Evolutionary conservation across 2,888 invertebrate genomes (phyloP), one percentile per base, ranked within the genome.

Genomic region (Synergus japonicus): DNA sequence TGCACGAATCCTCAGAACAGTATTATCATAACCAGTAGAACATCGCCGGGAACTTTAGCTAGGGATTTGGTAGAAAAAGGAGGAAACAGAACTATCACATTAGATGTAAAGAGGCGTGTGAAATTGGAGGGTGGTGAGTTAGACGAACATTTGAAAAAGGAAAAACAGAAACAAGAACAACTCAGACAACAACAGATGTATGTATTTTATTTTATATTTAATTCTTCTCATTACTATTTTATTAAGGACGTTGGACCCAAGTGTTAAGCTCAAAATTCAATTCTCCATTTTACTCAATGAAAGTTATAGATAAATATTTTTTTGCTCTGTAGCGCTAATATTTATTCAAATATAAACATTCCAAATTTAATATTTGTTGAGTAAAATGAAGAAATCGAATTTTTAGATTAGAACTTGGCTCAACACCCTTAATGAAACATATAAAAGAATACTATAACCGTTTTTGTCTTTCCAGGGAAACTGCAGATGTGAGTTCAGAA

Each of bases 1-100:
- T 97, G 98, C 78, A 94, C 96, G 0, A 97, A 98, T 93, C 94
- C 97, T 1, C 96, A 97, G 90, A 99, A 99, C 91, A 97, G 98
- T 90, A 97, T 99, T 84, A 97, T 99, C 83, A 93, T 99, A 78
- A 99, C 99, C 0, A 96, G 97, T 89, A 96, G 97, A 90, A 96
- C 96, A 0, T 96, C 96, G 0, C 96, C 96, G 0, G 97, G 97
- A 12, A 97, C 97, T 0, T 90, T 97, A 76, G 96, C 96, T 0
- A 94, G 97, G 79, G 96, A 97, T 86, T 93, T 97, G 66, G 94
- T 97, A 54, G 97, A 97, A 82, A 95, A 95, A 81, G 96, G 96
- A 0, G 95, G 96, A 0, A 95, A 96, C 85, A 93, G 96, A 60
- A 95, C 94, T 73, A 93, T 97, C 37, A 96, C 96, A 86, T 90